Evolutionary conservation across 2,113 vertebrate species (phyloP).

Genomic region (Agapornis roseicollis): DNA sequence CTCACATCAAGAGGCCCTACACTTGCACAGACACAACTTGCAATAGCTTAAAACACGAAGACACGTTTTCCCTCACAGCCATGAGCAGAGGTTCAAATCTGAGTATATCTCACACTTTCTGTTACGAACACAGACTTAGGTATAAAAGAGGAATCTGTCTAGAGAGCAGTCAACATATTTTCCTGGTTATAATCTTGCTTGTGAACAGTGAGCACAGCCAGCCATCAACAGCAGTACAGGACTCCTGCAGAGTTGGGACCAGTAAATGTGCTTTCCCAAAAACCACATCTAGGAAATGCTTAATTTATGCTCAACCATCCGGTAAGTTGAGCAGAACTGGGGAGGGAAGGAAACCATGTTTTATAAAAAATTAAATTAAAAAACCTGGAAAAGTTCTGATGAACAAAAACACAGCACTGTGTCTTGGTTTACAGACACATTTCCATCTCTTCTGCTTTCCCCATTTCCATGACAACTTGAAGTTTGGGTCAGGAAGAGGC

Average conservation of each 20-base stretch:
- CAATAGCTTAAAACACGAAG: background rate
- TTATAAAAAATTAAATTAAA: background rate
- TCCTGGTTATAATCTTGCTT: background rate
- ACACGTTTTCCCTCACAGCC: background rate
- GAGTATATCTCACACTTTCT: background rate
- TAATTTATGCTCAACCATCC: slow-evolving; percentile 1
- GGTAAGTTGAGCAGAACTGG: background rate
- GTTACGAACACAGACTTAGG: background rate
- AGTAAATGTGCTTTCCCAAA: background rate
- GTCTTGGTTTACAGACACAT: background rate
- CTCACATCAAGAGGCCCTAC: background rate
- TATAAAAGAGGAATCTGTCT: background rate
- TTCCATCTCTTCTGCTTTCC: background rate
- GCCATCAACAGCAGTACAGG: background rate
- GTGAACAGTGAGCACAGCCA: background rate
- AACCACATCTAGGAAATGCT: background rate
- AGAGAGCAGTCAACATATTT: background rate
- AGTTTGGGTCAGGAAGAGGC: background rate
- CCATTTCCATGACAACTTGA: background rate
- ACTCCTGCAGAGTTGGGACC: background rate
- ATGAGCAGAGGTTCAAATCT: background rate
- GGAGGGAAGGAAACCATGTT: background rate
- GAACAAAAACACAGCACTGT: background rate
- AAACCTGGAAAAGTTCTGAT: background rate
- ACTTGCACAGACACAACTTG: background rate